A percentile compares a stretch with the other conserved stretches of the same genome.
Evolutionary conservation across 1,140 invertebrate species (phyloP).

Genomic region (Schmidtea mediterranea): DNA sequence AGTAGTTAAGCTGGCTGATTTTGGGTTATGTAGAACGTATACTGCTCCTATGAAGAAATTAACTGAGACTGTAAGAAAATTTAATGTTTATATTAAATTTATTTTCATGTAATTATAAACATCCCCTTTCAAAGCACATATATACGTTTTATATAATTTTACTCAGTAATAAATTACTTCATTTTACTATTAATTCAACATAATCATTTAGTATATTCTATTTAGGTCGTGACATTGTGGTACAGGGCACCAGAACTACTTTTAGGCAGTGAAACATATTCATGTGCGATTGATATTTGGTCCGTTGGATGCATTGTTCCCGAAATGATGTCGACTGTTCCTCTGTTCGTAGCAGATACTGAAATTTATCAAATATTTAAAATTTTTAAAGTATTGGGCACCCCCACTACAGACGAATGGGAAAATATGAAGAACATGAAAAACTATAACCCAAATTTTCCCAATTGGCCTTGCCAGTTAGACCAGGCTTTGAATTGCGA

Average conservation of each 20-base stretch:
- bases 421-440: slow-evolving; percentile 21
- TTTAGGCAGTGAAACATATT: slow-evolving; percentile 60
- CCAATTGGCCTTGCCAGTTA: no score
- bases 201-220: no score
- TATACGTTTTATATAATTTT: no score
- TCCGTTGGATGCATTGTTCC: slow-evolving; percentile 59
- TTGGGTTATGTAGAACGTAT: slow-evolving; percentile 77
- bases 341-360: slow-evolving; percentile 28
- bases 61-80: slow-evolving; percentile 90
- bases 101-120: no score
- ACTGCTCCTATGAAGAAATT: slow-evolving; percentile 69
- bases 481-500: no score
- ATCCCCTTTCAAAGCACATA: no score
- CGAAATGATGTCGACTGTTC: slow-evolving; percentile 32
- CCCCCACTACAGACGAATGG: slow-evolving; percentile 25
- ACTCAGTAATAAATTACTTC: no score
- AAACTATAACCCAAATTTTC: neutral
- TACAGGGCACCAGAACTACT: slow-evolving; percentile 81
- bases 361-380: slow-evolving; percentile 29
- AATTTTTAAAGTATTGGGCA: slow-evolving; percentile 27
- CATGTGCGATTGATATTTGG: slow-evolving; percentile 57
- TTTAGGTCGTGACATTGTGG: slow-evolving; percentile 85
- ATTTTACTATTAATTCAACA: no score
- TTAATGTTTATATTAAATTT: no score
- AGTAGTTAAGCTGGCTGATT: slow-evolving; percentile 73